phyloP scores from a whole-genome alignment of 1,140 invertebrate genomes.

The Anoplophora glabripennis region DNA sequence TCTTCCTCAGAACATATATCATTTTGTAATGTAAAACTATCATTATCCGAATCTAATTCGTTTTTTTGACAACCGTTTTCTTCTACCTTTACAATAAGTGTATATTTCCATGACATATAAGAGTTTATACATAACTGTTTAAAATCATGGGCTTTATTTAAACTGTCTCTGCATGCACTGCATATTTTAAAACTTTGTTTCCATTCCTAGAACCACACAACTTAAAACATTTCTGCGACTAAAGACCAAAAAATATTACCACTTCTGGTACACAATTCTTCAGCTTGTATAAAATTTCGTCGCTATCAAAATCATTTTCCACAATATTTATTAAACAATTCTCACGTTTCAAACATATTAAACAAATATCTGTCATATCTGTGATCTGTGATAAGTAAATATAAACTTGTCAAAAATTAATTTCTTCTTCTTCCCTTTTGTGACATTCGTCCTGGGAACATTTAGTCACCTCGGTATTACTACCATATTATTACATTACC shows the following conservation, averaged over 20 bases:
- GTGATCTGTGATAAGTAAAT: no score
- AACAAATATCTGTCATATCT: slow-evolving; percentile 10
- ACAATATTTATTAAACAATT: slow-evolving; percentile 8
- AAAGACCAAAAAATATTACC: slow-evolving; percentile 23
- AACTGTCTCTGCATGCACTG: slow-evolving; percentile 21
- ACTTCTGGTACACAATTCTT: slow-evolving; percentile 34
- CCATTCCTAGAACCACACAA: slow-evolving; percentile 29
- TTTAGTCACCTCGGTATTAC: no score
- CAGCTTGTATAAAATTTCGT: slow-evolving; percentile 25
- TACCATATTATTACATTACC: no score
- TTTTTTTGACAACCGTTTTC: no score
- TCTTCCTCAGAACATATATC: slow-evolving; percentile 1
- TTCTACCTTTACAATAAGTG: background rate
- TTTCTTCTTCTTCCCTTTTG: no score
- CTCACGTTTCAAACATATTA: slow-evolving; percentile 3
- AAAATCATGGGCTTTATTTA: slow-evolving; percentile 28
- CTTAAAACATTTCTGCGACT: slow-evolving; percentile 9
- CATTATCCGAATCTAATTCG: slow-evolving; percentile 2
- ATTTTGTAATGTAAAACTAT: slow-evolving; percentile 6
- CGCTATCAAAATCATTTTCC: slow-evolving; percentile 16
- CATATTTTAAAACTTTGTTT: slow-evolving; percentile 15
- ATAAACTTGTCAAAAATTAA: no score
- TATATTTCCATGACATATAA: slow-evolving; percentile 6
- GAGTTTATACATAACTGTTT: slow-evolving; percentile 30
- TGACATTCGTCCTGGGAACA: no score